Percentiles rank a stretch among this genome's conserved stretches.
These are phyloP conservation scores for Harlomillsia oculata DNA, from an alignment of 1,140 invertebrate species.

Conservation along the genomic window DNA sequence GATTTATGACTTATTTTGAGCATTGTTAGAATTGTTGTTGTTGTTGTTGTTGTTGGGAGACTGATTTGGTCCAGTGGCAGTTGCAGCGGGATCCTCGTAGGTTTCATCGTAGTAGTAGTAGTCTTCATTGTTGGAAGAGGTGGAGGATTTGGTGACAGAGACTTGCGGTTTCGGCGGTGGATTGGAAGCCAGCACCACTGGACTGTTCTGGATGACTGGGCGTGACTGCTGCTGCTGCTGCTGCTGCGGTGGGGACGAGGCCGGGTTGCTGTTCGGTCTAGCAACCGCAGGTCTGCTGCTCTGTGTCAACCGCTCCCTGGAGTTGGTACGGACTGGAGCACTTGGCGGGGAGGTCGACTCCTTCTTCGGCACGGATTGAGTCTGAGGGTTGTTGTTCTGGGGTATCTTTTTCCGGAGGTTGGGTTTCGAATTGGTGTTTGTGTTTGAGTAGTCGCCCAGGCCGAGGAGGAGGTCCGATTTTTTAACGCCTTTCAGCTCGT, in stretches of 20 bases:
- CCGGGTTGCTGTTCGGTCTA: neutral
- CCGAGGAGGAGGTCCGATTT: slow-evolving; percentile 79
- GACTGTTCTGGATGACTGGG: too few relatives aligned
- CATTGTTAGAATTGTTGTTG: too few relatives aligned
- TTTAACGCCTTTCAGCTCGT: slow-evolving; percentile 76
- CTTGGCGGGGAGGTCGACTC: neutral
- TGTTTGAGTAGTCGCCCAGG: slow-evolving; percentile 51
- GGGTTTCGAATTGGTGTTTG: slow-evolving; percentile 26
- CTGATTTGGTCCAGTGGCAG: too few relatives aligned
- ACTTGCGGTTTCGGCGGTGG: slow-evolving; percentile 5
- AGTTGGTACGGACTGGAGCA: slow-evolving; percentile 5
- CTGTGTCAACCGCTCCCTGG: slow-evolving; percentile 10
- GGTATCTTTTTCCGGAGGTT: slow-evolving; percentile 28
- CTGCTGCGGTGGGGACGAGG: slow-evolving; percentile 1
- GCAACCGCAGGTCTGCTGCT: neutral
- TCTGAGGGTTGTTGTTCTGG: slow-evolving; percentile 1
- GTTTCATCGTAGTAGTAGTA: slow-evolving; percentile 32
- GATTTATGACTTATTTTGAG: too few relatives aligned
- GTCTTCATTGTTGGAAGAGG: slow-evolving; percentile 6
- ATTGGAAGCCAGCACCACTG: neutral
- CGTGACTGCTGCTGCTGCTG: slow-evolving; percentile 7
- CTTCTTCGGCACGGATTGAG: neutral
- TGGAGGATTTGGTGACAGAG: slow-evolving; percentile 3
- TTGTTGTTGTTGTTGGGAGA: slow-evolving; percentile 7
- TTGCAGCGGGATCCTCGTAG: slow-evolving; percentile 26